These are phyloP conservation scores for Ceratosolen solmsi DNA, from an alignment of 1,140 invertebrate species.

Conservation along the genomic window DNA sequence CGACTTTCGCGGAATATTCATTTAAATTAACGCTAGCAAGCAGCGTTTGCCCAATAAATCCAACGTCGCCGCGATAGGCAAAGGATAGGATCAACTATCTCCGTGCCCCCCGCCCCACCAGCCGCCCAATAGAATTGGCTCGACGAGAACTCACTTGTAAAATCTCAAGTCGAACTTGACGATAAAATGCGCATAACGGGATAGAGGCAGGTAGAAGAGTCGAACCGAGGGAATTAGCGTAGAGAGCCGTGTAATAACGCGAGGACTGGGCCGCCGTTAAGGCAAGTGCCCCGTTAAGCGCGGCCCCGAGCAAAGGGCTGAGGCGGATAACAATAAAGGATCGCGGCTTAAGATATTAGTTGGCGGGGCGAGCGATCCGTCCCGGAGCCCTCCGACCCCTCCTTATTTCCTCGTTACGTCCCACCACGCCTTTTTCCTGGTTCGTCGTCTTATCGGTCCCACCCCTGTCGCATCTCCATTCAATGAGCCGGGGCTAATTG, in stretches of 20 bases:
- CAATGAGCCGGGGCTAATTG: slow-evolving; percentile 60
- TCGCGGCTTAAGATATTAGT: slow-evolving; percentile 63
- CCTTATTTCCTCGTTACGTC: slow-evolving; percentile 2
- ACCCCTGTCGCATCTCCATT: background rate
- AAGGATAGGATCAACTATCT: no score
- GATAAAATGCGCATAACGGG: background rate
- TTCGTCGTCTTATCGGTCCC: slow-evolving; percentile 4
- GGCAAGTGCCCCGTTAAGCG: slow-evolving; percentile 5
- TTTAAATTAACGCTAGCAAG: no score
- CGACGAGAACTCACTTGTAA: background rate
- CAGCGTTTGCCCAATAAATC: no score
- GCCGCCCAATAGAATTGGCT: no score
- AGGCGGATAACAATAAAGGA: slow-evolving; percentile 42
- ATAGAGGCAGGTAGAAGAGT: background rate
- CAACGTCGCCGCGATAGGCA: no score
- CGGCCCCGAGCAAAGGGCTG: slow-evolving; percentile 27
- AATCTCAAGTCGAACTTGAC: background rate
- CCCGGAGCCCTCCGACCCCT: background rate
- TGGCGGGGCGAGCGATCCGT: slow-evolving; percentile 41
- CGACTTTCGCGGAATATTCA: no score
- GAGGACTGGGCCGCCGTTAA: background rate
- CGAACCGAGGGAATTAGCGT: slow-evolving; percentile 15
- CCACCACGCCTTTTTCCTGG: background rate
- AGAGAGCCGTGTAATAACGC: background rate
- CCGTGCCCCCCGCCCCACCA: no score